These are phyloP conservation scores for Cremastobaeus sp. DNA, from an alignment of 2,888 invertebrate genomes.

Conservation along the genomic window DNA sequence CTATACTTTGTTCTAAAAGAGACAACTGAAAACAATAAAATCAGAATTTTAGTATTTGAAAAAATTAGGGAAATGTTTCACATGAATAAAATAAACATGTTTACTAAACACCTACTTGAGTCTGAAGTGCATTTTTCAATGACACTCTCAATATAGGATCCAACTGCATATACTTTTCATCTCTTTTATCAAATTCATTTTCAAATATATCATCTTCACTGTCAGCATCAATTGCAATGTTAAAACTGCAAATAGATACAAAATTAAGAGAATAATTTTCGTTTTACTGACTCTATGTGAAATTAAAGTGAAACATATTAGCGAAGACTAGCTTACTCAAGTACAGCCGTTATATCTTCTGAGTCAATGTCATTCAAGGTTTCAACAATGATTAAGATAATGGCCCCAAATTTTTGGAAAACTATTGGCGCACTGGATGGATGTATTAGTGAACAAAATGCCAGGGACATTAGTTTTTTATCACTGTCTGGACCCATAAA, in stretches of 20 bases:
- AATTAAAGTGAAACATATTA: not conserved
- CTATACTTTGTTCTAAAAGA: too few species aligned
- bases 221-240: conserved; percentile 8
- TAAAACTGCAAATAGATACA: conserved; percentile 15
- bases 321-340: conserved; percentile 25
- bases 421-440: conserved; percentile 83
- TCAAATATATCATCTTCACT: conserved; percentile 80
- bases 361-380: conserved; percentile 87
- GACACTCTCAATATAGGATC: conserved; percentile 91
- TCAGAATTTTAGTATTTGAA: not conserved
- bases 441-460: conserved; percentile 82
- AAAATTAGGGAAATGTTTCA: not conserved
- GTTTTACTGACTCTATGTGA: not conserved
- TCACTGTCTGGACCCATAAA: conserved; percentile 88
- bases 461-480: conserved; percentile 88
- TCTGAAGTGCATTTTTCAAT: conserved; percentile 85
- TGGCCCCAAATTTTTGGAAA: conserved; percentile 85
- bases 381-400: conserved; percentile 87
- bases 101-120: conserved; percentile 80
- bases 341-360: conserved; percentile 23
- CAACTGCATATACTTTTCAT: conserved; percentile 83
- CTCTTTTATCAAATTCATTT: conserved; percentile 87
- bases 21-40: too few species aligned
- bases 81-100: not conserved
- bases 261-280: not conserved